A percentile compares a stretch with the other conserved stretches of the same genome.
Conservation (phyloP, 2,797 vertebrate genomes). For the Sebastes itinus region DNA sequence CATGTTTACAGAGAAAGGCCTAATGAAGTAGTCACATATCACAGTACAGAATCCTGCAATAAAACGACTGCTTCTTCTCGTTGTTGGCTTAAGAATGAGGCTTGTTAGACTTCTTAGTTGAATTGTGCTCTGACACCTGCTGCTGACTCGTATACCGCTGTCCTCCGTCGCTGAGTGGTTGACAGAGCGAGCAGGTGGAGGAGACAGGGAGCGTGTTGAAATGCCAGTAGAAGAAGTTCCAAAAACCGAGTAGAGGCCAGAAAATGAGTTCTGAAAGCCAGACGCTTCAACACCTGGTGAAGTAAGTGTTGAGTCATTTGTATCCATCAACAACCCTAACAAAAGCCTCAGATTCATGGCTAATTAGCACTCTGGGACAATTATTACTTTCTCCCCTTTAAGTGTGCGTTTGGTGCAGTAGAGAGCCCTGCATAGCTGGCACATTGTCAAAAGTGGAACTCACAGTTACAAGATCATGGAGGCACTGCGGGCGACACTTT, state of each 20-base stretch:
- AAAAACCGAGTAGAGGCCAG: slow-evolving; percentile 14
- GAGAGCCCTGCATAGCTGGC: not conserved
- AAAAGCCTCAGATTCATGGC: slow-evolving; percentile 10
- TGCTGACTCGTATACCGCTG: not conserved
- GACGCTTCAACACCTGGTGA: slow-evolving; percentile 16
- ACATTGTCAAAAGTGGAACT: slow-evolving; percentile 8
- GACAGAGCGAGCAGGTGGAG: slow-evolving; percentile 4
- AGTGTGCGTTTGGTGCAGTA: not conserved
- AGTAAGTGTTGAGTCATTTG: slow-evolving; percentile 4
- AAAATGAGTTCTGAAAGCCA: slow-evolving; percentile 20
- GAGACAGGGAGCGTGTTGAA: slow-evolving; percentile 1
- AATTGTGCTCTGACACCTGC: slow-evolving; percentile 6
- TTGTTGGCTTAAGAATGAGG: not conserved
- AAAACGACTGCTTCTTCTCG: not conserved
- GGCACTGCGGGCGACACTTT: slow-evolving; percentile 1
- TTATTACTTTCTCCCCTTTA: not conserved
- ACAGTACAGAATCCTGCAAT: not conserved
- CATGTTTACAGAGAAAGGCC: not conserved
- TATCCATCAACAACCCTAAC: slow-evolving; percentile 8
- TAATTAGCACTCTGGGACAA: not conserved
- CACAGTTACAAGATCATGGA: not conserved
- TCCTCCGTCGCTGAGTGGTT: not conserved
- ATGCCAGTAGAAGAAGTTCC: slow-evolving; percentile 10
- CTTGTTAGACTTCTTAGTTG: not conserved
- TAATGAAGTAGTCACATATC: not conserved